Base-by-base conservation (phyloP, 30 jellyfish, hydroid and myxozoan species). In the Aurelia coerulea region DNA sequence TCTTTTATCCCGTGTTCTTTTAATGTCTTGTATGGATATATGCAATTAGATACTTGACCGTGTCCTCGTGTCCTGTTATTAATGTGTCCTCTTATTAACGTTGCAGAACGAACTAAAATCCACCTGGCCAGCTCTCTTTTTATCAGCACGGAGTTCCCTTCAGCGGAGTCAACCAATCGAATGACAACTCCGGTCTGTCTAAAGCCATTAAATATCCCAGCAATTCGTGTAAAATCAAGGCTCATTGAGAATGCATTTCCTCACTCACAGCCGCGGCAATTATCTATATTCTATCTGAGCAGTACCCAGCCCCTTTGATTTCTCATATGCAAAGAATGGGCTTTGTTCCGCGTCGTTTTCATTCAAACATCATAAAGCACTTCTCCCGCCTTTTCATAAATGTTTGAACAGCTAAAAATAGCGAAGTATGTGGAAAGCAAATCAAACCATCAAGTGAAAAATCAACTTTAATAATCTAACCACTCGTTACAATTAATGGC, bases 351-450 rank as follows among this genome's bases (percentile, higher is more conserved):
- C 56, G 56, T 46, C 56, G 56, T 46, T 46, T 46, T 46, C 56
- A 46, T 46, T 46, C 89, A 79, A 65, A 18, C 32, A 41, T 13
- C 62, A 79, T 78, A 79, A 79, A 60, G 89, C 32, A 16, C 10
- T 65, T 76, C 71, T 37, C 80, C 89, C 77, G 79, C 80, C 69
- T 79, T 66, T 79, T 79, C 89, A 79, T 11, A 29, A 50, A 60
- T 62, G 81, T 70, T 79, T 62, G 89, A 23, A 31, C 32, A 17
- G 69, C 69, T 64, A 64, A 32, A 64, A 41, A 79, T 76, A 76
- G 87, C 29, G 62, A 13, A 16, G 23, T 33, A 11, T 11, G 81
- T 16, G 81, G 39, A 70, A 59, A 70, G 54, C 19, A 70, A 70
- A 33, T 70, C 81, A 65, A 65, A 23, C 15, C 53, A 65, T 65